phyloP scores from a whole-genome alignment of 2,888 invertebrate species.

The Gryllus longicercus region DNA sequence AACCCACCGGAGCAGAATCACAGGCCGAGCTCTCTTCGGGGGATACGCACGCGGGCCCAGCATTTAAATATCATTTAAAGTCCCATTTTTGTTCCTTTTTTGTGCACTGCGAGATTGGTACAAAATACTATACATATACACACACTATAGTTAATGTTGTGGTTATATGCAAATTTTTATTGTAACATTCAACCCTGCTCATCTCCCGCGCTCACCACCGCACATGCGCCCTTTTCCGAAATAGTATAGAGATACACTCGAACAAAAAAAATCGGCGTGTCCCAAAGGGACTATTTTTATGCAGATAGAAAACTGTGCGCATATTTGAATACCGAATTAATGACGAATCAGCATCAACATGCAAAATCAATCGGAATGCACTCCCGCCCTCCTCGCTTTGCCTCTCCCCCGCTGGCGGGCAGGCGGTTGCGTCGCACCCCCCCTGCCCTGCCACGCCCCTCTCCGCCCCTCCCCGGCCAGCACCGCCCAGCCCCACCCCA shows the following conservation, averaged over 20 bases:
- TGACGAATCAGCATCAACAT: constrained; percentile 32
- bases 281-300: constrained; percentile 26
- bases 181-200: constrained; percentile 17
- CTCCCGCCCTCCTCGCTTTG: not conserved
- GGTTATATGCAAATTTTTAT: constrained; percentile 17
- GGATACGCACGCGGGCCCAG: constrained; percentile 2
- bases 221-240: constrained; percentile 17
- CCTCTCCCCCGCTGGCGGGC: not conserved
- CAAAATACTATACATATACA: constrained; percentile 17
- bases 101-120: not conserved
- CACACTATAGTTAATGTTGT: constrained; percentile 17
- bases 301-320: constrained; percentile 26
- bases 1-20: not conserved
- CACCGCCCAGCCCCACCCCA: too few species aligned
- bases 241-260: constrained; percentile 17
- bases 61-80: constrained; percentile 26
- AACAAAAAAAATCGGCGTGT: constrained; percentile 18
- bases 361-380: constrained; percentile 26
- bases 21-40: constrained; percentile 17
- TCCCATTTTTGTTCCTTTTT: constrained; percentile 21
- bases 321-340: constrained; percentile 34
- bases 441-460: not conserved
- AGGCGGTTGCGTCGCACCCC: not conserved
- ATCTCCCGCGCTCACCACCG: not conserved
- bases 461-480: too few species aligned